Evolutionary conservation across 1,140 invertebrate genomes (phyloP), one percentile per base, ranked within the genome.

Genomic region (Drosophila elegans): DNA sequence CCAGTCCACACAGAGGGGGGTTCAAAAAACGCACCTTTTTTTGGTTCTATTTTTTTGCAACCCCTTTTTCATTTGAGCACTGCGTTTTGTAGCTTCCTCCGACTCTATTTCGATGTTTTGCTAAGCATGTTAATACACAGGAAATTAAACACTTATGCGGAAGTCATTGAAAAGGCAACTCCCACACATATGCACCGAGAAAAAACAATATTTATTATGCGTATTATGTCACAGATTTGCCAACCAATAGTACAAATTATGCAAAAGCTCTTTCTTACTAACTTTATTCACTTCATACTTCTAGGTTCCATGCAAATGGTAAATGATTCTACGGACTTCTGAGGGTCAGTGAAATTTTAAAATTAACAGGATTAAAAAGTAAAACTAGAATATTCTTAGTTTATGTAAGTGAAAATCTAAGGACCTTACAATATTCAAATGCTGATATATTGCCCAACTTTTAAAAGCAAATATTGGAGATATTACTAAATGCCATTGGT

Each of bases 101-200:
- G 42, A 42, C 66, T 72, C 55, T 41, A 67, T 39, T 60, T 57
- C 32, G 36, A 10, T 61, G 68, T 78, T 86, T 73, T 86, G 54
- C 67, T 69, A 88, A 88, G 83, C 84, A 88, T 83, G 83, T 88
- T 88, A 89, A 88, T 88, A 83, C 83, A 83, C 83, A 88, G 84
- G 83, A 88, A 88, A 88, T 88, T 88, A 88, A 88, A 88, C 83
- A 88, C 83, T 88, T 88, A 89, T 89, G 72, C 80, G 83, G 83
- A 88, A 88, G 83, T 88, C 83, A 86, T 86, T 83, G 75, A 86
- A 79, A 76, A 79, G 76, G 71, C 72, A 63, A 66, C 56, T 52
- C 29, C 25, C 48, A 45, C 13, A 72, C 49, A 76, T 57, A 44
- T 39, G 42, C 68, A 61, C 54, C 2, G 21, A 1, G 32, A 49